Percentiles rank a stretch among this genome's conserved stretches.
Conservation (phyloP, 2,113 vertebrate species). For the Haemorhous mexicanus region DNA sequence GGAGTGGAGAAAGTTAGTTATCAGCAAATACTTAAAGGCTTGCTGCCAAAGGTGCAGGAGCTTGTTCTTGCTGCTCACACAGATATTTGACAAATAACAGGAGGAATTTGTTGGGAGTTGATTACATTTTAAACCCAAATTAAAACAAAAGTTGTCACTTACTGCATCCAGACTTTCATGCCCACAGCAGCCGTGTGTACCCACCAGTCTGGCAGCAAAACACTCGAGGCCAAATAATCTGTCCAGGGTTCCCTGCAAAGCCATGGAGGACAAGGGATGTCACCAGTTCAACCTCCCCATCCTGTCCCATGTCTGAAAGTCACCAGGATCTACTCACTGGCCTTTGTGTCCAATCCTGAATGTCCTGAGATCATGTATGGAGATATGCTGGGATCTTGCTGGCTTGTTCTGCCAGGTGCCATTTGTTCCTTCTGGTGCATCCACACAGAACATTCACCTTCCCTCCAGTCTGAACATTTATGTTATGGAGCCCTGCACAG, state of each 20-base stretch:
- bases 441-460: neutral
- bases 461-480: neutral
- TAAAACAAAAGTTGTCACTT: neutral
- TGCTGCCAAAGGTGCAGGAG: neutral
- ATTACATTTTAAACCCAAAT: neutral
- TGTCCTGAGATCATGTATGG: neutral
- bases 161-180: neutral
- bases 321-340: neutral
- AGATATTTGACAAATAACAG: neutral
- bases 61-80: neutral
- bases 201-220: neutral
- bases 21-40: neutral
- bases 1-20: neutral
- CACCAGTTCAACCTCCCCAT: neutral
- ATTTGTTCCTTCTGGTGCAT: neutral
- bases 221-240: neutral
- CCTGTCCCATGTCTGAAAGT: neutral
- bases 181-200: neutral
- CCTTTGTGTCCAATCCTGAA: neutral
- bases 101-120: neutral
- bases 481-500: neutral
- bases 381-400: neutral
- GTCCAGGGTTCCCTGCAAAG: neutral
- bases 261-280: neutral
- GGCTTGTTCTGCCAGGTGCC: neutral